phyloP scores from a whole-genome alignment of 2,888 invertebrate genomes.

The Globia sparganii region DNA sequence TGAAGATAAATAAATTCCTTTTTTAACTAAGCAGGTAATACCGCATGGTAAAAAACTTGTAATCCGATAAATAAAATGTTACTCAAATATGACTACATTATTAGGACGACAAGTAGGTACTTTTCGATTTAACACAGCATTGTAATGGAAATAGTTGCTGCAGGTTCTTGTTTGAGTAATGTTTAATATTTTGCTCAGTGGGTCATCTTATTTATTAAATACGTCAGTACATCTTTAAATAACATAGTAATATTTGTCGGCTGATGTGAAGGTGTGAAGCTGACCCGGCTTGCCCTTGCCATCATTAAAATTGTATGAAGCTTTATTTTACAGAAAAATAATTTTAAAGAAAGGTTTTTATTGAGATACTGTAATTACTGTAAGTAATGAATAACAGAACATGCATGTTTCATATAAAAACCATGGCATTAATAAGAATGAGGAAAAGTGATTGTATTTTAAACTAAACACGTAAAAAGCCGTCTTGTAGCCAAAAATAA shows the following conservation, averaged over 20 bases:
- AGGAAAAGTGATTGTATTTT: not conserved
- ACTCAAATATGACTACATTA: not conserved
- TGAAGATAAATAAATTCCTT: not conserved
- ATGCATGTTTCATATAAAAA: not conserved
- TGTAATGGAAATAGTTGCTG: not conserved
- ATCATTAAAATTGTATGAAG: not conserved
- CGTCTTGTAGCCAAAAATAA: constrained; percentile 45
- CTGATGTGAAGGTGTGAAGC: not conserved
- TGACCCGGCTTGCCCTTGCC: not conserved
- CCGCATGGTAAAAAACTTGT: not conserved
- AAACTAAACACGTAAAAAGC: constrained; percentile 1
- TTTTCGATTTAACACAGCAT: not conserved
- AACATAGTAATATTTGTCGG: not conserved
- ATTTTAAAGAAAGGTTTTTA: not conserved
- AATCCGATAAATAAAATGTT: not conserved
- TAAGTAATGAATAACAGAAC: constrained; percentile 8
- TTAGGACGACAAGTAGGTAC: not conserved
- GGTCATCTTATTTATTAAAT: no score
- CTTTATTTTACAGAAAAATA: not conserved
- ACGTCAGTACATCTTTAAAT: not conserved
- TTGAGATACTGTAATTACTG: not conserved
- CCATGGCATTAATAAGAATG: not conserved
- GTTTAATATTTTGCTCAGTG: not conserved
- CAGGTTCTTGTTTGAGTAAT: not conserved
- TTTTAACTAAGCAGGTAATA: not conserved